Conservation (phyloP, 2,888 invertebrate genomes). For the Sericinus montela region DNA sequence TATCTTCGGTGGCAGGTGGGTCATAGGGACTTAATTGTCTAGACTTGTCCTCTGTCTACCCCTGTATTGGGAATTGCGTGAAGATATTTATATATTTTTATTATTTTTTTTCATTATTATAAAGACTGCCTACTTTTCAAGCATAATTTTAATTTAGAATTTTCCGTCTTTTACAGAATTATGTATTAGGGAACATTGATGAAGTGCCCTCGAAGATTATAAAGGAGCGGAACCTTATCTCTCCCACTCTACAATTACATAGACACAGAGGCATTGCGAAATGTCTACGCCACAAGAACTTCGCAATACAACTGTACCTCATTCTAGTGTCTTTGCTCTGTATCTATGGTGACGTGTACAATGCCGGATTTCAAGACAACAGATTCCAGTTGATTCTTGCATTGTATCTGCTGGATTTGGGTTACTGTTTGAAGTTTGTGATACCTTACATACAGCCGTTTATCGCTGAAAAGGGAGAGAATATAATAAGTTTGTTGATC, state of each 20-base stretch:
- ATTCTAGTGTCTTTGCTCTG: slow-evolving; percentile 44
- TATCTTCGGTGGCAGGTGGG: no score
- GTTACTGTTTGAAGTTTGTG: slow-evolving; percentile 48
- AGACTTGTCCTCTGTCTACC: no score
- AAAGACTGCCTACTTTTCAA: no score
- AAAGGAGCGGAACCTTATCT: slow-evolving; percentile 21
- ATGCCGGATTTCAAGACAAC: slow-evolving; percentile 56
- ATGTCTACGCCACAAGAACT: slow-evolving; percentile 36
- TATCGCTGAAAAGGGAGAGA: slow-evolving; percentile 27
- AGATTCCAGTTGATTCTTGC: slow-evolving; percentile 30
- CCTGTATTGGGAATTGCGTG: no score
- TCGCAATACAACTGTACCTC: slow-evolving; percentile 40
- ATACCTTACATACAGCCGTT: slow-evolving; percentile 38
- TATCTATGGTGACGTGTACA: slow-evolving; percentile 51
- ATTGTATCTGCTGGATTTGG: slow-evolving; percentile 48
- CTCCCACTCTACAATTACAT: slow-evolving; percentile 17
- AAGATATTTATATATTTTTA: no score
- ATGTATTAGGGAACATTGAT: slow-evolving; percentile 35
- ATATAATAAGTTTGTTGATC: slow-evolving; percentile 29
- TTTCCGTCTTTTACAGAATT: slow-evolving; percentile 34
- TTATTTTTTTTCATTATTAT: no score
- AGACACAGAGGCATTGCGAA: slow-evolving; percentile 29
- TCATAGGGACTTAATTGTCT: no score
- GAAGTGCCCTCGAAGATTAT: slow-evolving; percentile 18
- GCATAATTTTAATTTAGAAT: no score